These are phyloP conservation scores for Parnassius smintheus DNA, from an alignment of 2,888 invertebrate species.

Conservation along the genomic window DNA sequence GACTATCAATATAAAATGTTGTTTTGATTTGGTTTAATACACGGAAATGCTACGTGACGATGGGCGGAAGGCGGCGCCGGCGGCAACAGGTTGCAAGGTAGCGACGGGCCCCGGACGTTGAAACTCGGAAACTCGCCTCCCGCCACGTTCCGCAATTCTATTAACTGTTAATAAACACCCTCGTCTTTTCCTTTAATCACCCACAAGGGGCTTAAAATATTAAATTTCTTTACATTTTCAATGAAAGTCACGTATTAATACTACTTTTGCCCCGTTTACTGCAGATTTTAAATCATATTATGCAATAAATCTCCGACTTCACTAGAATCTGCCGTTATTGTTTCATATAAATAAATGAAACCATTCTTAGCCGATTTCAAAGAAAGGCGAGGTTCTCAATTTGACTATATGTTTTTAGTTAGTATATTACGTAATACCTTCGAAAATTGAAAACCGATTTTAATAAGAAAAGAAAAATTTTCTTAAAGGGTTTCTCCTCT, in stretches of 20 bases:
- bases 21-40: slow-evolving; percentile 20
- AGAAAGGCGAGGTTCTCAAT: no score
- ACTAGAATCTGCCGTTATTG: not conserved
- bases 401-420: no score
- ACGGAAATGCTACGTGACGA: slow-evolving; percentile 43
- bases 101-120: slow-evolving; percentile 48
- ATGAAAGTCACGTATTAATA: not conserved
- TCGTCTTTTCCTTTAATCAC: slow-evolving; percentile 61
- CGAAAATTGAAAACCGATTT: no score
- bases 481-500: no score
- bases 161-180: slow-evolving; percentile 69
- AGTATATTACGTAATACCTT: no score
- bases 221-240: slow-evolving; percentile 48
- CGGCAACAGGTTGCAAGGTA: slow-evolving; percentile 74
- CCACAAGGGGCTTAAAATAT: slow-evolving; percentile 55
- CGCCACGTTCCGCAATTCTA: slow-evolving; percentile 59
- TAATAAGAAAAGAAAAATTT: no score
- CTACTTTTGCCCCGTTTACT: slow-evolving; percentile 35
- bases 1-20: slow-evolving; percentile 4
- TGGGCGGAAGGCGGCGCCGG: slow-evolving; percentile 79
- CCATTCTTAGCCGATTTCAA: no score
- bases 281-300: slow-evolving; percentile 32
- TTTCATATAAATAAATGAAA: not conserved
- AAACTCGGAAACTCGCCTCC: slow-evolving; percentile 44
- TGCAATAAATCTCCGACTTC: not conserved